Conservation (phyloP, 2,113 vertebrate species). For the Embiotoca jacksoni region DNA sequence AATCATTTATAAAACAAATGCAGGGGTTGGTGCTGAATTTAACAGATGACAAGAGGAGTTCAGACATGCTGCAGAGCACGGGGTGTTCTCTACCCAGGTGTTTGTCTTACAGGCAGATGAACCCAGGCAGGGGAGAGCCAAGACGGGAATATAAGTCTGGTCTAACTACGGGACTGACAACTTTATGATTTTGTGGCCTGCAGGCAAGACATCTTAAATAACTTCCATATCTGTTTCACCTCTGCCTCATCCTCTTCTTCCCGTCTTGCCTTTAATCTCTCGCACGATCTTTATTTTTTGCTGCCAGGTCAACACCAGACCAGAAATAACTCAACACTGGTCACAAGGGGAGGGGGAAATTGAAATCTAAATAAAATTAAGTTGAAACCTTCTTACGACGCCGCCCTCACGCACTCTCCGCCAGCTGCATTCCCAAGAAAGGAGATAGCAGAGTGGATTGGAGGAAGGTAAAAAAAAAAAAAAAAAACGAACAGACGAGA, state of each 20-base stretch:
- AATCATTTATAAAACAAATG: slow-evolving; percentile 66
- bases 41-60: slow-evolving; percentile 27
- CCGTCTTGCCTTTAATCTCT: neutral
- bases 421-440: slow-evolving; percentile 54
- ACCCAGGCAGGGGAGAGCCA: neutral
- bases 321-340: neutral
- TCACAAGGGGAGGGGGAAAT: neutral
- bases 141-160: slow-evolving; percentile 6
- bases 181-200: slow-evolving; percentile 23
- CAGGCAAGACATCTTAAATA: slow-evolving; percentile 48
- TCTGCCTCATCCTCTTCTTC: slow-evolving; percentile 4
- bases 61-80: slow-evolving; percentile 22
- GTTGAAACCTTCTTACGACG: neutral
- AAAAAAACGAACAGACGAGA: slow-evolving; percentile 4
- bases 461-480: neutral
- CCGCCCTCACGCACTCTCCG: neutral
- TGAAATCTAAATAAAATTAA: slow-evolving; percentile 13
- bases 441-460: slow-evolving; percentile 18
- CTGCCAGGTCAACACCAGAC: neutral
- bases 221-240: slow-evolving; percentile 44
- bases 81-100: slow-evolving; percentile 23
- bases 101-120: slow-evolving; percentile 42
- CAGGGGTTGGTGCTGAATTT: slow-evolving; percentile 22
- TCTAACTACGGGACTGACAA: slow-evolving; percentile 2
- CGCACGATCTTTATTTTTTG: neutral